Evolutionary conservation across 2,113 vertebrate genomes (phyloP), one percentile per base, ranked within the genome.

Genomic region (Leptodactylus fuscus): DNA sequence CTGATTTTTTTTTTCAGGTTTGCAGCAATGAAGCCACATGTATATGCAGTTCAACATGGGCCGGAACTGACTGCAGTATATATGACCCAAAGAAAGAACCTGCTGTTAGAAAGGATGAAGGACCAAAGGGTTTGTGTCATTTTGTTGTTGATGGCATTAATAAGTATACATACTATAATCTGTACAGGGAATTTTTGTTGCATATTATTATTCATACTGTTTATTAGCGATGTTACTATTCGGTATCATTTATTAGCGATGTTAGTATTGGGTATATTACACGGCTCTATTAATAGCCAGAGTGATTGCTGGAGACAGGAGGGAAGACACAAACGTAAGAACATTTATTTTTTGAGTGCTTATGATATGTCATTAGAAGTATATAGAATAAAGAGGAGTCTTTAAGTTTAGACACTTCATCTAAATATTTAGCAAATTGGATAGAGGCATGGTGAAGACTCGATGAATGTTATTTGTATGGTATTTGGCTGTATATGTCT

Each of bases 21-120:
- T 99, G 98, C 91, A 99, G 97, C 93, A 99, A 99, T 69, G 98
- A 99, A 94, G 98, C 96, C 67, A 95, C 97, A n/a, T 99, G 98
- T 91, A 97, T 98, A 88, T 99, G 98, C 89, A 94, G 97, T 89
- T 91, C 91, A 82, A 97, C 96, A 75, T 99, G 98, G 98, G 98
- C 97, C 9, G 98, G 98, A 38, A 99, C 97, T 67, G 98, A 99
- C 92, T 99, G 98, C 94, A 99, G 98, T 90, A 98, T 99, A 91
- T 94, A 96, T 49, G 97, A 99, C 90, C 97, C 97, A 6, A 90
- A 96, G 71, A 97, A 96, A 90, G 90, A 94, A 83, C 92, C 92
- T 27, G 90, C 94, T 53, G 81, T 92, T n/a, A 91, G 93, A 46
- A 94, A 95, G 87, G 95, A 97, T 1, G 95, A 97, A 91, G 97